Percentiles rank a stretch among this genome's conserved stretches.
These are phyloP conservation scores for Chionodraco myersi DNA, from an alignment of 2,113 vertebrate species.

Conservation along the genomic window DNA sequence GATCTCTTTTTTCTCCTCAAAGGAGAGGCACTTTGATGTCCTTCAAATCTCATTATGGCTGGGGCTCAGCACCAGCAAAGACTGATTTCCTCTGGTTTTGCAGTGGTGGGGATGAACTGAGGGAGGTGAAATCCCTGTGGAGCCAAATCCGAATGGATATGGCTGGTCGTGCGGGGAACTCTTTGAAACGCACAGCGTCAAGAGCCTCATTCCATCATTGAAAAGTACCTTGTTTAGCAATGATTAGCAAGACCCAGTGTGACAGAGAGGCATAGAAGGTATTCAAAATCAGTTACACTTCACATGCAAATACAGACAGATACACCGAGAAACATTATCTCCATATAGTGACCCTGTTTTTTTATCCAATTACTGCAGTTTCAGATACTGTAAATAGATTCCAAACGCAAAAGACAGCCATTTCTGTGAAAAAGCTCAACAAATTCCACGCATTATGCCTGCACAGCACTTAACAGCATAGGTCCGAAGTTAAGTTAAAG, in stretches of 20 bases:
- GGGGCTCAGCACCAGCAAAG: constrained; percentile 57
- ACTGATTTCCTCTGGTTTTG: constrained; percentile 70
- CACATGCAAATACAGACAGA: background rate
- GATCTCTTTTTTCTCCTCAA: constrained; percentile 74
- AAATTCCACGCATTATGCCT: background rate
- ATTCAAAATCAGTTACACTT: constrained; percentile 9
- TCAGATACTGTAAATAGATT: too few relatives aligned
- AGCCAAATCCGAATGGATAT: constrained; percentile 68
- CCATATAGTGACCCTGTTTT: constrained; percentile 9
- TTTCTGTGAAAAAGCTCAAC: too few relatives aligned
- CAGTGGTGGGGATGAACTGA: constrained; percentile 62
- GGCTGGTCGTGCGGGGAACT: constrained; percentile 39
- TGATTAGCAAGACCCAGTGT: constrained; percentile 62
- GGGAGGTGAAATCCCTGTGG: constrained; percentile 70
- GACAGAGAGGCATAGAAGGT: constrained; percentile 19
- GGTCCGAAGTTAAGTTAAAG: background rate
- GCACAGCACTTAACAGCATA: background rate
- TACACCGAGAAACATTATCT: background rate
- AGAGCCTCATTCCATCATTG: constrained; percentile 37
- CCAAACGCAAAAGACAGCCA: background rate
- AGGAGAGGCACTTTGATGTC: constrained; percentile 82
- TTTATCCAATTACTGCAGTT: background rate
- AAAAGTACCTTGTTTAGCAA: constrained; percentile 50
- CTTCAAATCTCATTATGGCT: constrained; percentile 84
- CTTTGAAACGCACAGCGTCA: constrained; percentile 58